A percentile compares a stretch with the other conserved stretches of the same genome.
phyloP scores from a whole-genome alignment of 2,797 vertebrate genomes.

The Ciconia nigra region DNA sequence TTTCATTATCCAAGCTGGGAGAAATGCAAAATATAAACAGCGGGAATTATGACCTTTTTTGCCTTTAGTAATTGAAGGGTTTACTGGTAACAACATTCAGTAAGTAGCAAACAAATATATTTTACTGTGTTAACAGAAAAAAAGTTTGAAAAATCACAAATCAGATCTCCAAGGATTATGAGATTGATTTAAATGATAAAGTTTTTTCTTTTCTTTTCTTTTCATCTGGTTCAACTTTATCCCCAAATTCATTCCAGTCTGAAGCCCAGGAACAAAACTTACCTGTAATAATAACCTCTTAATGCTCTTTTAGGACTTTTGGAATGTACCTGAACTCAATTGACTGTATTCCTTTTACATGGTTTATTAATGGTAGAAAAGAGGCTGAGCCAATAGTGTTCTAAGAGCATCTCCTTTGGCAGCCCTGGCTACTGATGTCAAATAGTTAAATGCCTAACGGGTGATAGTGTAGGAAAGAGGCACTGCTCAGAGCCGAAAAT shows the following conservation, averaged over 20 bases:
- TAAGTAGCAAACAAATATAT: conserved; percentile 26
- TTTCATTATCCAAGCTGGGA: conserved; percentile 52
- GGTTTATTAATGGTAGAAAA: not conserved
- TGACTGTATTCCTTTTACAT: not conserved
- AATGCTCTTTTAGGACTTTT: not conserved
- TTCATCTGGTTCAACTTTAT: not conserved
- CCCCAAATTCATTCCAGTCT: not conserved
- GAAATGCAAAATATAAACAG: conserved; percentile 62
- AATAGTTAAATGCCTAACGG: not conserved
- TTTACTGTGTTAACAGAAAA: conserved; percentile 19
- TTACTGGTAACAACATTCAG: conserved; percentile 43
- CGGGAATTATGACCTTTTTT: conserved; percentile 59
- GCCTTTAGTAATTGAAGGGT: conserved; percentile 44
- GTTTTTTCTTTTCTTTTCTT: not conserved
- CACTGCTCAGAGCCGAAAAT: not conserved
- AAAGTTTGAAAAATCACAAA: conserved; percentile 15
- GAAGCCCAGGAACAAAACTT: not conserved
- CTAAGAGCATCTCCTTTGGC: not conserved
- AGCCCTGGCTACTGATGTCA: not conserved
- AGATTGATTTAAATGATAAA: not conserved
- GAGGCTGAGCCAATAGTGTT: not conserved
- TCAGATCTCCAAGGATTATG: not conserved
- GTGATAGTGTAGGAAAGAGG: not conserved
- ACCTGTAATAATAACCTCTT: not conserved
- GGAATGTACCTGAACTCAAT: not conserved